Evolutionary conservation across 2,888 invertebrate species (phyloP).

Genomic region (Sphaerophoria rueppellii): DNA sequence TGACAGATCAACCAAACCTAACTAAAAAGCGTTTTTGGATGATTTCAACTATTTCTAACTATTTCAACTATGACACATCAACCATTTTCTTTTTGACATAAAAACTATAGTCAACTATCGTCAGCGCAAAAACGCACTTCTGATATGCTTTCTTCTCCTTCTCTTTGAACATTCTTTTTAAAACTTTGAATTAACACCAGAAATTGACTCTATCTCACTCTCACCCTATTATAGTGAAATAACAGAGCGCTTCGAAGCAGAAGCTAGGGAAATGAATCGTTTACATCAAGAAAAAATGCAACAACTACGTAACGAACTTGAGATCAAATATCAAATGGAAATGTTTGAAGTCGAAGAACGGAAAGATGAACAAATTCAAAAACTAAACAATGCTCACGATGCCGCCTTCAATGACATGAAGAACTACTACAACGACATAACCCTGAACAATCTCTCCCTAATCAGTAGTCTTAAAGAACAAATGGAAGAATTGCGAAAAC

Average conservation of each 20-base stretch:
- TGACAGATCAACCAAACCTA: no score
- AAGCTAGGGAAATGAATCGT: constrained; percentile 85
- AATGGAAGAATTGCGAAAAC: constrained; percentile 89
- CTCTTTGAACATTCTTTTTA: background rate
- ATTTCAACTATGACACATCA: no score
- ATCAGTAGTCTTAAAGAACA: constrained; percentile 95
- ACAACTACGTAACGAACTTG: constrained; percentile 87
- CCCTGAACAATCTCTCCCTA: constrained; percentile 94
- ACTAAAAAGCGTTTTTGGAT: no score
- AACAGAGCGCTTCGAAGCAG: constrained; percentile 86
- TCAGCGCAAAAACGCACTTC: no score
- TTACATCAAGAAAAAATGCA: constrained; percentile 86
- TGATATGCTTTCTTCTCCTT: background rate
- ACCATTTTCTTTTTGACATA: no score
- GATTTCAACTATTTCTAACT: no score
- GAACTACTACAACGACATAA: constrained; percentile 97
- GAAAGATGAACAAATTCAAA: constrained; percentile 93
- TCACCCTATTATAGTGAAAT: constrained; percentile 82
- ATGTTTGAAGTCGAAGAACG: constrained; percentile 94
- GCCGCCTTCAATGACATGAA: constrained; percentile 94
- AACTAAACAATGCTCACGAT: constrained; percentile 91
- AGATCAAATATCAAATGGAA: constrained; percentile 90
- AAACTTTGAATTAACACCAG: constrained; percentile 19
- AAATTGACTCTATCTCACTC: constrained; percentile 53
- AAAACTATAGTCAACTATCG: no score